phyloP scores from a whole-genome alignment of 2,888 invertebrate species.

The Epinotia bilunana region DNA sequence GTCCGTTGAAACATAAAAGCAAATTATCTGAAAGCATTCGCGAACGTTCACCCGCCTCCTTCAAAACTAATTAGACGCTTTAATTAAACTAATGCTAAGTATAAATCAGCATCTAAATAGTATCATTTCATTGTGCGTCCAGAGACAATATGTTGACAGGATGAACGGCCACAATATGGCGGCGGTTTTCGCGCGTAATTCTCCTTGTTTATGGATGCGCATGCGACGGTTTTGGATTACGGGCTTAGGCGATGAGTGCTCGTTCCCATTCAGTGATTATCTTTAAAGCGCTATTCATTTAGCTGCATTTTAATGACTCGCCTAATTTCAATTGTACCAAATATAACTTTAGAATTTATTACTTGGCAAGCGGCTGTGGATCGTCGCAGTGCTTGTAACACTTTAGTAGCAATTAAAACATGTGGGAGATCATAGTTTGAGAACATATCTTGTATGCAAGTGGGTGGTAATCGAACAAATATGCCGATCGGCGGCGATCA shows the following conservation, averaged over 20 bases:
- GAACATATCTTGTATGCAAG: slow-evolving; percentile 49
- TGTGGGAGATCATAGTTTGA: slow-evolving; percentile 59
- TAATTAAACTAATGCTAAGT: slow-evolving; percentile 78
- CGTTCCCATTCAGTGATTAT: slow-evolving; percentile 79
- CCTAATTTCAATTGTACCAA: slow-evolving; percentile 83
- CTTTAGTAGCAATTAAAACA: slow-evolving; percentile 79
- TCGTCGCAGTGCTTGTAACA: slow-evolving; percentile 61
- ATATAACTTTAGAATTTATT: slow-evolving; percentile 81
- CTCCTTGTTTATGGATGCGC: slow-evolving; percentile 77
- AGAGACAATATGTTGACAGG: slow-evolving; percentile 83
- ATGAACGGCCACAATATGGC: slow-evolving; percentile 80
- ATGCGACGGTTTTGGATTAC: slow-evolving; percentile 78
- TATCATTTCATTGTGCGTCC: slow-evolving; percentile 76
- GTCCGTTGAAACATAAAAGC: slow-evolving; percentile 43
- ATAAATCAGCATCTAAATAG: slow-evolving; percentile 80
- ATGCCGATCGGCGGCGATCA: slow-evolving; percentile 34
- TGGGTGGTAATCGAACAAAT: slow-evolving; percentile 43
- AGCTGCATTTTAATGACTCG: slow-evolving; percentile 75
- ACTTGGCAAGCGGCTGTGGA: slow-evolving; percentile 74
- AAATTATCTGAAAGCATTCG: slow-evolving; percentile 29
- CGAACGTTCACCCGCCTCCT: slow-evolving; percentile 32
- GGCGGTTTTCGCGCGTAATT: slow-evolving; percentile 78
- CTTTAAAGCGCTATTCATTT: slow-evolving; percentile 73
- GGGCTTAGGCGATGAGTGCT: slow-evolving; percentile 79
- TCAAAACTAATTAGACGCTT: slow-evolving; percentile 75